These are phyloP conservation scores for Eonycteris spelaea DNA, from an alignment of 2,113 vertebrate species.

Conservation along the genomic window DNA sequence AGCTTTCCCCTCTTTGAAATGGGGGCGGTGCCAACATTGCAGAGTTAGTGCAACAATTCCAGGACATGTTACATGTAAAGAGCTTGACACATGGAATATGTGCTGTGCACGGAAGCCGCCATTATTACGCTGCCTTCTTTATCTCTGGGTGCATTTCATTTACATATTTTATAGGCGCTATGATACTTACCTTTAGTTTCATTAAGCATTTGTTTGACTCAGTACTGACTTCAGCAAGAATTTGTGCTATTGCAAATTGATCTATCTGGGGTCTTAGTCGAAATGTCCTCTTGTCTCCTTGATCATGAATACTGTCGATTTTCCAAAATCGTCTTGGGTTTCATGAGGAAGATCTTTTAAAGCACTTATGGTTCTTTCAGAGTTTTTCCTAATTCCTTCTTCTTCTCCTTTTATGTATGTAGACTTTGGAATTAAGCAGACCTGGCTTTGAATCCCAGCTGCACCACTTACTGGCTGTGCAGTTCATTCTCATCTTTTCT, in stretches of 20 bases:
- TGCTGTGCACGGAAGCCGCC: not conserved
- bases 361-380: not conserved
- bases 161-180: not conserved
- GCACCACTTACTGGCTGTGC: not conserved
- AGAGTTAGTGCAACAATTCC: not conserved
- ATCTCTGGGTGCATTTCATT: not conserved
- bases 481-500: not conserved
- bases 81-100: not conserved
- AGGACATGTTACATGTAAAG: not conserved
- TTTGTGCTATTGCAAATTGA: not conserved
- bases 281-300: not conserved
- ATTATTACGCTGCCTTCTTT: not conserved
- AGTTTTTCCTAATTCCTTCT: not conserved
- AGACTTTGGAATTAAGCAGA: not conserved
- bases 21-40: not conserved
- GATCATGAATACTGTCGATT: not conserved
- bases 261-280: conserved; percentile 4
- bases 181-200: not conserved
- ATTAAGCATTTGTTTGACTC: not conserved
- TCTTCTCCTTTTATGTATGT: not conserved
- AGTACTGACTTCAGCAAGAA: not conserved
- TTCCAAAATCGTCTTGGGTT: conserved; percentile 6
- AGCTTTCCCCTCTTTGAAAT: not conserved
- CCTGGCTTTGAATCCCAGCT: not conserved
- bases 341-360: conserved; percentile 8